A percentile compares a stretch with the other conserved stretches of the same genome.
Conservation (phyloP, 2,797 vertebrate genomes). For the Erithacus rubecula region DNA sequence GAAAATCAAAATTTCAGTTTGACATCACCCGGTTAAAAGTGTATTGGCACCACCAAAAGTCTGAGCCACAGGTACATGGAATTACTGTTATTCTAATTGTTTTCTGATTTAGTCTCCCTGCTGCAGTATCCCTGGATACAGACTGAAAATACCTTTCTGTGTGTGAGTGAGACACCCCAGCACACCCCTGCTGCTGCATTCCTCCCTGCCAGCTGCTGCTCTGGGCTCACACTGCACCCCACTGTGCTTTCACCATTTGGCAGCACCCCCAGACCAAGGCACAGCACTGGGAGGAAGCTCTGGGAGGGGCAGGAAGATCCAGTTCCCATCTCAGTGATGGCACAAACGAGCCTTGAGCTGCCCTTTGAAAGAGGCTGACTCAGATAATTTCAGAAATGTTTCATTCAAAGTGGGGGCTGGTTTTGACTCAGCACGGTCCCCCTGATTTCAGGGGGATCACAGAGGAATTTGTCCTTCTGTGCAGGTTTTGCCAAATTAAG, state of each 20-base stretch:
- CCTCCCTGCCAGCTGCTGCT: background rate
- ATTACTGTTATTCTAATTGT: background rate
- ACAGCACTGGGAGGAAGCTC: background rate
- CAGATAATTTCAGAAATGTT: background rate
- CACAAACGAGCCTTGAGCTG: background rate
- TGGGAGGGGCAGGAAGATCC: background rate
- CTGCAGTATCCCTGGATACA: background rate
- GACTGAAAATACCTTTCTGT: background rate
- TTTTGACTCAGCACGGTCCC: background rate
- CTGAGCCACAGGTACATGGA: background rate
- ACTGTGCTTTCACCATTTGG: fast-evolving
- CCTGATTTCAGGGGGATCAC: background rate
- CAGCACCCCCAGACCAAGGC: fast-evolving
- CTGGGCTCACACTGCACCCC: background rate
- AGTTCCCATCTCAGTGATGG: background rate
- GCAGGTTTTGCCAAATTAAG: constrained; percentile 35
- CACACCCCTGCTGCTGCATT: background rate
- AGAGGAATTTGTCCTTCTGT: background rate
- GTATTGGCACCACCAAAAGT: background rate
- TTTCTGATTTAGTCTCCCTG: background rate
- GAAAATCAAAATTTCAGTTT: background rate
- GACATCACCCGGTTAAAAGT: background rate
- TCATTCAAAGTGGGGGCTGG: background rate
- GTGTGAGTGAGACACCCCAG: background rate
- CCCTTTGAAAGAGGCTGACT: background rate